These are phyloP conservation scores for Plebejus melissa DNA, from an alignment of 2,888 invertebrate genomes.

Conservation along the genomic window DNA sequence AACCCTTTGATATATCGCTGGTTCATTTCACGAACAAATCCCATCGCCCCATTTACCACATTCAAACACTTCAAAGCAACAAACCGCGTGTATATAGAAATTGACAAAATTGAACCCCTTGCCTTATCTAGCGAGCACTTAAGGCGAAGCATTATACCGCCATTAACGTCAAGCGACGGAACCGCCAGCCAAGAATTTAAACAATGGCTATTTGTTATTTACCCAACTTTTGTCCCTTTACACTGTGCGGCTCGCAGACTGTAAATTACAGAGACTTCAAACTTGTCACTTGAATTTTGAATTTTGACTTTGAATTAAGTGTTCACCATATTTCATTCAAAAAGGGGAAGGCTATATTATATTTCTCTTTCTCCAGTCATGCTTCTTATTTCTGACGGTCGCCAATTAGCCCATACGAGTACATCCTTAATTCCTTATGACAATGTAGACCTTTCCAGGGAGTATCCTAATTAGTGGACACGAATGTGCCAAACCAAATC, in stretches of 20 bases:
- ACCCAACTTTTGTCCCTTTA: slow-evolving; percentile 45
- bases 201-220: slow-evolving; percentile 46
- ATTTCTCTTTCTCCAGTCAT: no score
- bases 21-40: no score
- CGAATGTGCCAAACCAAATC: no score
- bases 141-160: slow-evolving; percentile 39
- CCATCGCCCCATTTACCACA: not conserved
- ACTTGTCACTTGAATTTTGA: slow-evolving; percentile 21
- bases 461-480: no score
- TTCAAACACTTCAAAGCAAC: not conserved
- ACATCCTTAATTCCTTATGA: no score
- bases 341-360: no score
- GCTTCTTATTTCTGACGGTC: no score
- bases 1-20: no score
- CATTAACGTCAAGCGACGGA: slow-evolving; percentile 43
- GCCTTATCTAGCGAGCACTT: slow-evolving; percentile 37
- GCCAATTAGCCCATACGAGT: no score
- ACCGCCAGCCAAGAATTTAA: slow-evolving; percentile 40
- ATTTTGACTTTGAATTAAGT: no score
- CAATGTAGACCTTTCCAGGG: no score
- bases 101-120: slow-evolving; percentile 32
- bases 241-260: slow-evolving; percentile 42
- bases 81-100: not conserved
- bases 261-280: slow-evolving; percentile 29
- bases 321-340: no score